These are phyloP conservation scores for Morpho achilles DNA, from an alignment of 2,888 invertebrate genomes.

Conservation along the genomic window DNA sequence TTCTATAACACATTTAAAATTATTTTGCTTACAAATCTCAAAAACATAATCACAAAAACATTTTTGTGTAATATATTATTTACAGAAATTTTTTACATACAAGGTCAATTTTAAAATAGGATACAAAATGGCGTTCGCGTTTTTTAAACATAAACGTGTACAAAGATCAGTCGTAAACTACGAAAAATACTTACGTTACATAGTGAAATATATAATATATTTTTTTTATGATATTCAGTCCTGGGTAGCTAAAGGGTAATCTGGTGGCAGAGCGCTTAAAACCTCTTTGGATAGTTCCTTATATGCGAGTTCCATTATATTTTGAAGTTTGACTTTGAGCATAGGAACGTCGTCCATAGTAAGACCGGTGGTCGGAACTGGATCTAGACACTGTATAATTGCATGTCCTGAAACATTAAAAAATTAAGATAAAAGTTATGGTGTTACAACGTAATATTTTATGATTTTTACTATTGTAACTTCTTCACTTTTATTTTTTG, in stretches of 20 bases:
- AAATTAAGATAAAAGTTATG: too few relatives aligned
- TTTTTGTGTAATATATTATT: background rate
- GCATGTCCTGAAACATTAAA: constrained; percentile 65
- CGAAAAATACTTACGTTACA: background rate
- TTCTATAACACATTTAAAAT: too few relatives aligned
- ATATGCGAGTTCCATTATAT: constrained; percentile 71
- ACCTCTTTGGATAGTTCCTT: constrained; percentile 73
- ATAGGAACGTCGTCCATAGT: constrained; percentile 71
- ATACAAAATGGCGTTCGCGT: constrained; percentile 1
- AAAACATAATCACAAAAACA: too few relatives aligned
- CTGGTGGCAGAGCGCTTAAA: constrained; percentile 59
- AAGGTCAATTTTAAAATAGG: constrained; percentile 1
- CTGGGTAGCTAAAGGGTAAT: constrained; percentile 68
- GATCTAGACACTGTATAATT: constrained; percentile 74
- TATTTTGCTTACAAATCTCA: too few relatives aligned
- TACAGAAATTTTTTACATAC: background rate
- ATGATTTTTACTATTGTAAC: too few relatives aligned
- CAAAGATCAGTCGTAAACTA: constrained; percentile 1
- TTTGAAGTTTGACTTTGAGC: constrained; percentile 65
- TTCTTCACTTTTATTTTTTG: too few relatives aligned
- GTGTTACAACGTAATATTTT: too few relatives aligned
- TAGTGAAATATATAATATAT: background rate
- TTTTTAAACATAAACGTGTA: background rate
- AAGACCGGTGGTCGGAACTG: constrained; percentile 70
- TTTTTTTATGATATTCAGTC: constrained; percentile 37